These are phyloP conservation scores for Panulirus ornatus DNA, from an alignment of 1,140 invertebrate genomes.

Conservation along the genomic window DNA sequence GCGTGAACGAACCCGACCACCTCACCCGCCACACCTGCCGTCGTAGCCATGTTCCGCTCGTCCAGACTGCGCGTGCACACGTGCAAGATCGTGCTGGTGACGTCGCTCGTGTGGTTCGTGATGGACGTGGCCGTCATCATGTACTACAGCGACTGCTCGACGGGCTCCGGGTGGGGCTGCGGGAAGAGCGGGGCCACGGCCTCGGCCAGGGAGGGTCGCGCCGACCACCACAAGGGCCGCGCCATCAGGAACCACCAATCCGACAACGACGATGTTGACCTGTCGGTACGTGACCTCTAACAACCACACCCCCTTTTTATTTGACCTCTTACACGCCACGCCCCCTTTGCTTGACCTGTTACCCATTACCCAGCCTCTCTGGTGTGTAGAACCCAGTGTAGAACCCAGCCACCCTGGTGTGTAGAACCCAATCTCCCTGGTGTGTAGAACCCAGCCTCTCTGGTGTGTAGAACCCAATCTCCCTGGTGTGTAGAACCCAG, in stretches of 20 bases:
- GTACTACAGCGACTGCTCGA: slow-evolving; percentile 91
- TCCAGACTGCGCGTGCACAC: slow-evolving; percentile 87
- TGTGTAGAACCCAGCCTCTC: too few species aligned
- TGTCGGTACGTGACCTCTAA: slow-evolving; percentile 43
- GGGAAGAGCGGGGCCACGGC: slow-evolving; percentile 55
- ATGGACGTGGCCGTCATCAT: slow-evolving; percentile 94
- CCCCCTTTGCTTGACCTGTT: too few species aligned
- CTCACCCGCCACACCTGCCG: background rate
- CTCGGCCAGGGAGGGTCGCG: slow-evolving; percentile 72
- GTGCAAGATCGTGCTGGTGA: slow-evolving; percentile 95
- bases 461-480: too few species aligned
- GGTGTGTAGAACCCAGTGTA: too few species aligned
- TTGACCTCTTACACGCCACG: too few species aligned
- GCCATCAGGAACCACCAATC: slow-evolving; percentile 61
- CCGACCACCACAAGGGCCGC: slow-evolving; percentile 62
- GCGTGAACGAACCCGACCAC: too few species aligned
- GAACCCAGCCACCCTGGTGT: too few species aligned
- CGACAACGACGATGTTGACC: slow-evolving; percentile 47
- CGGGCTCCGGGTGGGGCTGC: slow-evolving; percentile 76
- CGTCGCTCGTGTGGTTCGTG: slow-evolving; percentile 96
- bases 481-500: too few species aligned
- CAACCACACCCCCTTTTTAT: too few species aligned
- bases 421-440: too few species aligned
- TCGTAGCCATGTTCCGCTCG: slow-evolving; percentile 86
- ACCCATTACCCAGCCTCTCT: too few species aligned